These are phyloP conservation scores for Megalops cyprinoides DNA, from an alignment of 2,797 vertebrate species.

Conservation along the genomic window DNA sequence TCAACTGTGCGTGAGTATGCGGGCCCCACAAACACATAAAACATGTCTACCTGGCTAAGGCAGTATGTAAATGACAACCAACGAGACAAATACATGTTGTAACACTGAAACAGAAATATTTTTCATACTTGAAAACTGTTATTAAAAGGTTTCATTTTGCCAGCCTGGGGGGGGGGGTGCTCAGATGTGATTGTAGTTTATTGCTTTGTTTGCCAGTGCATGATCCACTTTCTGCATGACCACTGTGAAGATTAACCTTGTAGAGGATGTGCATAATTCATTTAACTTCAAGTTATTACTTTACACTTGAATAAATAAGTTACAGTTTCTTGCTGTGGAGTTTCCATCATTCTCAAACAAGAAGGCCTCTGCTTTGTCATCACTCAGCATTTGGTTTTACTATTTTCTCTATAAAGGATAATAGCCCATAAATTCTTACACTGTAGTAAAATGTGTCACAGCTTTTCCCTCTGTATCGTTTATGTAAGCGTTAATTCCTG, in stretches of 20 bases:
- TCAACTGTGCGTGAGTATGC: too few relatives aligned
- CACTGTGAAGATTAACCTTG: neutral
- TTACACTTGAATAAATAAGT: neutral
- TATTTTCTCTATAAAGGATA: neutral
- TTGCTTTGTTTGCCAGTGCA: neutral
- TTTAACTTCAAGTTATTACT: neutral
- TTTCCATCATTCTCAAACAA: neutral
- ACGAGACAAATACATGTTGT: conserved; percentile 19
- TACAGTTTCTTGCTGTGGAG: neutral
- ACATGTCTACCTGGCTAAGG: neutral
- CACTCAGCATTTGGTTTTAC: neutral
- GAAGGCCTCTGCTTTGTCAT: neutral
- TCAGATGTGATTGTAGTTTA: neutral
- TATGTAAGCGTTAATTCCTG: neutral
- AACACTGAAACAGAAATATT: conserved; percentile 17
- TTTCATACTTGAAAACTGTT: conserved; percentile 1
- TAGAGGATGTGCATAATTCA: neutral
- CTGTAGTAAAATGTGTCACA: neutral
- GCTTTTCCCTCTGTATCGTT: neutral
- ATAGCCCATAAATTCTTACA: neutral
- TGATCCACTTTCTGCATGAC: neutral
- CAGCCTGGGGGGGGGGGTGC: neutral
- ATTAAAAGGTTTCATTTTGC: neutral
- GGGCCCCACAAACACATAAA: too few relatives aligned
- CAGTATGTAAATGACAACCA: too few relatives aligned